A percentile compares a stretch with the other conserved stretches of the same genome.
Evolutionary conservation across 53 echinoderm and acorn worm species (phyloP).

Genomic region (Mesocentrotus franciscanus): DNA sequence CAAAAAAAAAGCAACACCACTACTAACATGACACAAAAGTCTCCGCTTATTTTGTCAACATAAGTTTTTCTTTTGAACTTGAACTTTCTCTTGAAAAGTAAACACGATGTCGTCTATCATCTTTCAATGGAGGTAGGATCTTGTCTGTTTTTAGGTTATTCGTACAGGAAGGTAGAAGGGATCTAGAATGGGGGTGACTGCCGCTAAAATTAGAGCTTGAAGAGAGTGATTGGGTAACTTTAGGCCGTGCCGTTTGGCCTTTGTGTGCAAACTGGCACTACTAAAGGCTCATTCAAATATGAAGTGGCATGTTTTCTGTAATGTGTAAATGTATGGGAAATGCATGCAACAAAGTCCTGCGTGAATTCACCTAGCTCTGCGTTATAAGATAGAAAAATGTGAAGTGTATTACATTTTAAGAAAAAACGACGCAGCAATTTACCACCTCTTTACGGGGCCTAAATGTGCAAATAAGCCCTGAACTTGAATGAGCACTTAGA

Average conservation of each 20-base stretch:
- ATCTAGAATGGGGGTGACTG: constrained; percentile 16
- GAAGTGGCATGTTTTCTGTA: neutral
- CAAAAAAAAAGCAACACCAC: neutral
- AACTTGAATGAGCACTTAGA: no score
- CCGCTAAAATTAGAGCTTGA: neutral
- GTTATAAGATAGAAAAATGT: no score
- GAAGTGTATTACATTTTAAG: no score
- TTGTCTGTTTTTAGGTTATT: constrained; percentile 2
- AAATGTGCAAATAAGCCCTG: neutral
- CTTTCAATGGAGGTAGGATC: neutral
- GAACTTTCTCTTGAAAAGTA: neutral
- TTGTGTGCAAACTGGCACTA: neutral
- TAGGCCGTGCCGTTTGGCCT: neutral
- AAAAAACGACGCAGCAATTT: no score
- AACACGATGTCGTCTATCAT: neutral
- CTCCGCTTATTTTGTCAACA: neutral
- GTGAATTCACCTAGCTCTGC: no score
- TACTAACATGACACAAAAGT: neutral
- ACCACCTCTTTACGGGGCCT: no score
- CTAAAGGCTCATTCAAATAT: neutral
- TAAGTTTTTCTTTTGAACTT: neutral
- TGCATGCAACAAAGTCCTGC: no score
- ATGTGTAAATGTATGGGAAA: neutral
- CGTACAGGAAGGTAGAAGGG: neutral
- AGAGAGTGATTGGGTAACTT: neutral